These are phyloP conservation scores for Drosophila rellima DNA, from an alignment of 2,888 invertebrate species.

Conservation along the genomic window DNA sequence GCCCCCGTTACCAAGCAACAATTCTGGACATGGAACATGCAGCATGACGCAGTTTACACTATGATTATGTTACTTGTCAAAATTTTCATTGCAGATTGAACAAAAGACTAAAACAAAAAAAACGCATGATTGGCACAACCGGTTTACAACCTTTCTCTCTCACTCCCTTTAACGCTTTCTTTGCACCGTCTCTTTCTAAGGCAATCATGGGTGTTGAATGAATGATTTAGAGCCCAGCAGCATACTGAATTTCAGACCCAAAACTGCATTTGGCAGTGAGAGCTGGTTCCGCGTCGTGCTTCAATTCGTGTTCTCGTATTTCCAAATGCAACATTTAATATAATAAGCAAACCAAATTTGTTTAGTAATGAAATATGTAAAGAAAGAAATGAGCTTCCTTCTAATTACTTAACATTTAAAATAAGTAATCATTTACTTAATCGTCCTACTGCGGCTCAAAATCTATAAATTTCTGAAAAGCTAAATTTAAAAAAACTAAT, in stretches of 20 bases:
- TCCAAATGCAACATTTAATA: too few relatives aligned
- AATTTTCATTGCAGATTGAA: constrained; percentile 29
- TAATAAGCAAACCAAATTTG: too few relatives aligned
- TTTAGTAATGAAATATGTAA: too few relatives aligned
- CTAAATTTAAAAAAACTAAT: neutral
- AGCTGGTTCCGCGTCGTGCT: constrained; percentile 9
- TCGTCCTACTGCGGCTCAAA: too few relatives aligned
- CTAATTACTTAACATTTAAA: too few relatives aligned
- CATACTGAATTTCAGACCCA: constrained; percentile 3
- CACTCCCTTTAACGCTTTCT: neutral
- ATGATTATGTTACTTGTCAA: constrained; percentile 33
- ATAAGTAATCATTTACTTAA: too few relatives aligned
- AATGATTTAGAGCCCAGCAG: constrained; percentile 37
- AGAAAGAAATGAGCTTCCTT: too few relatives aligned
- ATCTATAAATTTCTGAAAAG: too few relatives aligned
- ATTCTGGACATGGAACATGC: neutral
- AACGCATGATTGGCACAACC: constrained; percentile 35
- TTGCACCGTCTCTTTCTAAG: constrained; percentile 12
- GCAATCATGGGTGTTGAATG: constrained; percentile 46
- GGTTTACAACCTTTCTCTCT: constrained; percentile 18
- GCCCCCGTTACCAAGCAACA: neutral
- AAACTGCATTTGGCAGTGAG: neutral
- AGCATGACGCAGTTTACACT: constrained; percentile 17
- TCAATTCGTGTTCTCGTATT: neutral
- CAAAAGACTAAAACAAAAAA: constrained; percentile 20